Conservation (phyloP, 2,888 invertebrate species). For the Eupeodes latifasciatus region DNA sequence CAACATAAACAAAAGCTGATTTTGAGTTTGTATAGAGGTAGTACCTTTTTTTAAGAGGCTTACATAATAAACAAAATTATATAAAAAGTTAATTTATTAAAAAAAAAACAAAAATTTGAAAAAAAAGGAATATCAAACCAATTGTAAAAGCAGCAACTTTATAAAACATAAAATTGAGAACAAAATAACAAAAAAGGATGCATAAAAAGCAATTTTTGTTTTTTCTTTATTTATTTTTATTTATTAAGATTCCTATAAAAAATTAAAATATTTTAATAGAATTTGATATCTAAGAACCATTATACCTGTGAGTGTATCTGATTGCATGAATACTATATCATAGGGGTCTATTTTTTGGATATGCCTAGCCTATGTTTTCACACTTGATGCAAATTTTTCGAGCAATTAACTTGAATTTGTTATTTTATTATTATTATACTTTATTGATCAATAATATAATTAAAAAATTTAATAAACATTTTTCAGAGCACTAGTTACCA, state of each 20-base stretch:
- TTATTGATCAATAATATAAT: no score
- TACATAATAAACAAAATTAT: conserved; percentile 12
- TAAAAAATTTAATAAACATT: no score
- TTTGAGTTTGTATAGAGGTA: conserved; percentile 44
- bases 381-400: not conserved
- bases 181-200: conserved; percentile 67
- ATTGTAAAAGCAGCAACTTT: conserved; percentile 45
- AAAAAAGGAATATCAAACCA: conserved; percentile 32
- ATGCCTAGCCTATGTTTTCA: no score
- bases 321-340: not conserved
- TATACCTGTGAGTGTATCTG: conserved; percentile 30
- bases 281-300: not conserved
- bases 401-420: no score
- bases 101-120: conserved; percentile 5
- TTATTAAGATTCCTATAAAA: conserved; percentile 63
- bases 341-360: no score
- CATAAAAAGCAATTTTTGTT: conserved; percentile 54
- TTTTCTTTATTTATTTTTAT: conserved; percentile 8
- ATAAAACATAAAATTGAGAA: conserved; percentile 46
- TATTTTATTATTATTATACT: no score
- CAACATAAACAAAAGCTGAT: conserved; percentile 32
- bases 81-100: conserved; percentile 34
- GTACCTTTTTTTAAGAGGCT: conserved; percentile 24
- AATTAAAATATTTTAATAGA: conserved; percentile 26
- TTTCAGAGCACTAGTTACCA: no score